Percentiles rank a stretch among this genome's conserved stretches.
These are phyloP conservation scores for Turritopsis rubra DNA, from an alignment of 30 jellyfish, hydroid and myxozoan species.

Conservation along the genomic window DNA sequence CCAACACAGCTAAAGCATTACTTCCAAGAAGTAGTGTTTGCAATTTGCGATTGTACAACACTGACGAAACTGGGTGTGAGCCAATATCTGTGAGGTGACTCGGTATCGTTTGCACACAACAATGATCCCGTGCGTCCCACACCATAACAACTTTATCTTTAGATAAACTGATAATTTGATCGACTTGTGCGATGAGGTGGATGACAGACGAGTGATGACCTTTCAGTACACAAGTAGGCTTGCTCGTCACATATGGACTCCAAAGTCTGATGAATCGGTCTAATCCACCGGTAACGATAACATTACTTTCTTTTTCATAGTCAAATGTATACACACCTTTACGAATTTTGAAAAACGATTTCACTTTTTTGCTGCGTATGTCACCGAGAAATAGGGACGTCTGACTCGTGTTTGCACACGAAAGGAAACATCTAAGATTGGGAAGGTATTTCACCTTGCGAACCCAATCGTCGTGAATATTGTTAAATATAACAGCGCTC, in stretches of 20 bases:
- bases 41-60: conserved; percentile 47
- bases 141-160: conserved; percentile 74
- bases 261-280: conserved; percentile 79
- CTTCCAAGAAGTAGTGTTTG: conserved; percentile 86
- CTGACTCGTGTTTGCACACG: conserved; percentile 63
- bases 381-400: conserved; percentile 83
- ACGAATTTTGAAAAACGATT: conserved; percentile 54
- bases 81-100: conserved; percentile 57
- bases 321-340: conserved; percentile 88
- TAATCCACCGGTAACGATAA: conserved; percentile 92
- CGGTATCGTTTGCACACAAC: conserved; percentile 90
- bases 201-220: conserved; percentile 81
- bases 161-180: conserved; percentile 80
- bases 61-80: conserved; percentile 65
- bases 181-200: conserved; percentile 56
- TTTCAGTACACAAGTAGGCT: conserved; percentile 76
- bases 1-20: conserved; percentile 54
- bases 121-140: conserved; percentile 89
- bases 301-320: conserved; percentile 77
- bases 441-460: conserved; percentile 88
- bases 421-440: conserved; percentile 61
- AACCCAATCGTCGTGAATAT: conserved; percentile 88
- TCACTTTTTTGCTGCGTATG: conserved; percentile 58
- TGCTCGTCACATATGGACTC: conserved; percentile 88
- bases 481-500: conserved; percentile 28